phyloP scores from a whole-genome alignment of 53 echinoderm and acorn worm genomes.

The Glandiceps talaboti region DNA sequence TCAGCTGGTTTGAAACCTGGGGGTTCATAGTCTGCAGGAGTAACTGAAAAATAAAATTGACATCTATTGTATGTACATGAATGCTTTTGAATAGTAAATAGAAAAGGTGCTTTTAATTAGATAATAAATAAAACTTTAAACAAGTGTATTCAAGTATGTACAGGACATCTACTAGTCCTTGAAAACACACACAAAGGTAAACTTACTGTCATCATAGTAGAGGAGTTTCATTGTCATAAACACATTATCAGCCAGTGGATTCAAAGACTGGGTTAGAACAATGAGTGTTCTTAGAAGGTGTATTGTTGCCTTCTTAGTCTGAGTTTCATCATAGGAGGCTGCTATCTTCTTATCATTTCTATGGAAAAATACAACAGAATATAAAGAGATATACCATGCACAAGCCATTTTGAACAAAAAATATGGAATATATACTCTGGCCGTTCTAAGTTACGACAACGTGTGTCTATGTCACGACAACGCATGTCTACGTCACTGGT shows the following conservation, averaged over 20 bases:
- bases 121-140: too few species aligned
- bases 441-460: too few species aligned
- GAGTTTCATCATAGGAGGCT: slow-evolving; percentile 54
- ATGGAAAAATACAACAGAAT: too few species aligned
- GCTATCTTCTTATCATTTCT: slow-evolving; percentile 87
- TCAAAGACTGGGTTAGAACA: slow-evolving; percentile 80
- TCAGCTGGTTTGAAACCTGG: slow-evolving; percentile 88
- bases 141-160: too few species aligned
- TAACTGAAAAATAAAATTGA: slow-evolving; percentile 28
- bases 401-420: too few species aligned
- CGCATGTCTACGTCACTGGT: too few species aligned
- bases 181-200: too few species aligned
- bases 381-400: too few species aligned
- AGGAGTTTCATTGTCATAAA: slow-evolving; percentile 96
- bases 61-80: too few species aligned
- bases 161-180: too few species aligned
- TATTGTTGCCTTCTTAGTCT: slow-evolving; percentile 87
- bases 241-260: slow-evolving; percentile 78
- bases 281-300: slow-evolving; percentile 82
- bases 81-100: not conserved
- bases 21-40: slow-evolving; percentile 79
- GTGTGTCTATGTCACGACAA: too few species aligned
- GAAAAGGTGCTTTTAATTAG: not conserved
- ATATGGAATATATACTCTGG: too few species aligned
- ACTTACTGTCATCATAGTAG: slow-evolving; percentile 92